Evolutionary conservation across 2,797 vertebrate species (phyloP), one percentile per base, ranked within the genome.

Genomic region (Astyanax mexicanus): DNA sequence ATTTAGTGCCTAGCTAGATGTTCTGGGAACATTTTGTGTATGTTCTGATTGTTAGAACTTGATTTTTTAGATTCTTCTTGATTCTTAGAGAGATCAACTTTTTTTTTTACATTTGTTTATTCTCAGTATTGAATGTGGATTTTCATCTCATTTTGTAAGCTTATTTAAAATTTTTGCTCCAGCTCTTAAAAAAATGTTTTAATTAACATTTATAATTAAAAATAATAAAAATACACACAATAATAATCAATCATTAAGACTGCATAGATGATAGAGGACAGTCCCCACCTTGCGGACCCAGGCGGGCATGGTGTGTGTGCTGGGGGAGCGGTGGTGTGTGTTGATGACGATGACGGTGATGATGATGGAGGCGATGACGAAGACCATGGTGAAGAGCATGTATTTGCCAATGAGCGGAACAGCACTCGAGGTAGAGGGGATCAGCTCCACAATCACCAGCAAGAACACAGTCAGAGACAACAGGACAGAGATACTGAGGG

Each of bases 381-480:
- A 97, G 74, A 98, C 95, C 97, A 99, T 99, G 27, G 97, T 99
- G 82, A 99, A 99, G 61, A 99, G 87, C 98, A 99, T 99, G 92
- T 99, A 99, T 86, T 98, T 99, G 83, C 97, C 98, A 0, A 99
- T 99, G 84, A 99, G 87, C 0, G 97, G 97, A 72, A 99, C 96
- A 0, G 97, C 97, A 0, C 96, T 99, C 72, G 97, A 99, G 0
- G 98, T 99, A 73, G 98, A 98, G 0, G 97, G 98, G 85, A 98
- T 99, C 76, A 99, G 89, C 91, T 99, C 97, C 86, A 99, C 96
- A 0, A 98, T 99, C 78, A 99, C 98, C 91, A 98, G 92, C 75
- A 99, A 92, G 88, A 98, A 99, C 81, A 98, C 97, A 0, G 96
- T 98, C 78, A 99, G 85, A 70, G 97, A 99, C 84, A 99, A 92